phyloP scores from a whole-genome alignment of 1,140 invertebrate species.

The Lucilia sericata region DNA sequence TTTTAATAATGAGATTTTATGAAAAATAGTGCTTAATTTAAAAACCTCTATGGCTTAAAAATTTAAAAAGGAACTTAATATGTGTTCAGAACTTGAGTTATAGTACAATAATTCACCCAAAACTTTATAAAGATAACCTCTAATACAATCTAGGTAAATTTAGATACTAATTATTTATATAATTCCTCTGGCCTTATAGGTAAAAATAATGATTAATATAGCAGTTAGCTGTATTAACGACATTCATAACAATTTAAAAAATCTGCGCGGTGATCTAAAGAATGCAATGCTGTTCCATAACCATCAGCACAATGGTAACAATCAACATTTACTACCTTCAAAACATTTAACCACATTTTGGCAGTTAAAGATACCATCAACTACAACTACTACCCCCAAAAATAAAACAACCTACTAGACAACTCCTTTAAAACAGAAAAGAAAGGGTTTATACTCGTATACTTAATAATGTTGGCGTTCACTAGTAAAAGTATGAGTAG shows the following conservation, averaged over 20 bases:
- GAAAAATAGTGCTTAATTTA: too few species aligned
- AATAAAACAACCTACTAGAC: not conserved
- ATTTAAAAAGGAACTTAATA: too few species aligned
- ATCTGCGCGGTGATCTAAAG: not conserved
- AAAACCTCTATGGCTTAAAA: too few species aligned
- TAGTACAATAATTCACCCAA: too few species aligned
- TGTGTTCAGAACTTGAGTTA: too few species aligned
- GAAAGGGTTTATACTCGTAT: not conserved
- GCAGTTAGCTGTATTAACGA: not conserved
- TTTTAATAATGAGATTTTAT: too few species aligned
- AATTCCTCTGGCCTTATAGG: constrained; percentile 26
- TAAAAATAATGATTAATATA: not conserved
- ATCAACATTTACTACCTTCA: constrained; percentile 22
- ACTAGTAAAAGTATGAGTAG: not conserved
- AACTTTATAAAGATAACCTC: too few species aligned
- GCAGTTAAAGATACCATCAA: constrained; percentile 45
- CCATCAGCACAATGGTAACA: constrained; percentile 18
- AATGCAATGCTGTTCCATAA: not conserved
- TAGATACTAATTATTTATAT: not conserved
- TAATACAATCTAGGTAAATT: too few species aligned
- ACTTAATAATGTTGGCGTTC: too few species aligned
- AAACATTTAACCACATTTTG: constrained; percentile 36
- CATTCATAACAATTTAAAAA: not conserved
- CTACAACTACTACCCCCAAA: not conserved
- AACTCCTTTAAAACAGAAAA: not conserved